Conservation (phyloP, 2,888 invertebrate genomes). For the Flexamia atlantica region DNA sequence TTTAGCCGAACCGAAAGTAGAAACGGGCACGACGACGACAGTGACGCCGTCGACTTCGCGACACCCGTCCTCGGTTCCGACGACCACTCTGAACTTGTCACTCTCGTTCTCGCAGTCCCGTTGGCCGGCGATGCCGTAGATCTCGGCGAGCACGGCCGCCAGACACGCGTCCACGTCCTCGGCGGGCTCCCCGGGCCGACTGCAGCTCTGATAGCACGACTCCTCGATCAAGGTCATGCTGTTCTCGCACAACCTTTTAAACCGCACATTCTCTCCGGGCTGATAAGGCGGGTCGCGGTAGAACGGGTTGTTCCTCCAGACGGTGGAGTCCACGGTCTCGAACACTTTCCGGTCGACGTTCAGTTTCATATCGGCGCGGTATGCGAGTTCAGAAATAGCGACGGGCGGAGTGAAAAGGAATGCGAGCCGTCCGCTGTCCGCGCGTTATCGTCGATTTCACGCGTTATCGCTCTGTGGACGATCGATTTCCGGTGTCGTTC, state of each 20-base stretch:
- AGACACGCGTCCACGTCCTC: background rate
- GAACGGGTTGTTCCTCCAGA: slow-evolving; percentile 66
- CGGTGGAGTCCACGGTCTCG: slow-evolving; percentile 49
- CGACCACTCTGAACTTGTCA: background rate
- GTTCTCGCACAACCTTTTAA: slow-evolving; percentile 66
- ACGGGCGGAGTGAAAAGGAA: background rate
- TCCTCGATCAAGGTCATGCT: slow-evolving; percentile 64
- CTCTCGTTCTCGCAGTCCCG: background rate
- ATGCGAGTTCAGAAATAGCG: slow-evolving; percentile 13
- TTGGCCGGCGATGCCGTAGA: slow-evolving; percentile 18
- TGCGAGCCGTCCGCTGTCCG: background rate
- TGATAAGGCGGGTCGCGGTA: slow-evolving; percentile 62
- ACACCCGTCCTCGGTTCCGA: background rate
- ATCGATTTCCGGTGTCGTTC: slow-evolving; percentile 17
- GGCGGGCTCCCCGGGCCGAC: background rate
- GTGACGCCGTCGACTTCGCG: background rate
- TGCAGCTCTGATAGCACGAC: slow-evolving; percentile 45
- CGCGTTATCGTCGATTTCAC: background rate
- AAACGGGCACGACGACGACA: slow-evolving; percentile 1
- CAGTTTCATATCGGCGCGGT: slow-evolving; percentile 6
- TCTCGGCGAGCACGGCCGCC: background rate
- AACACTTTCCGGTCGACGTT: slow-evolving; percentile 20
- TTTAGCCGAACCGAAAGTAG: background rate
- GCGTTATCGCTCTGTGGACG: slow-evolving; percentile 2
- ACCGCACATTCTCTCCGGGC: slow-evolving; percentile 60